Conservation (phyloP, 2,888 invertebrate genomes). For the Eristalinus sepulchralis region DNA sequence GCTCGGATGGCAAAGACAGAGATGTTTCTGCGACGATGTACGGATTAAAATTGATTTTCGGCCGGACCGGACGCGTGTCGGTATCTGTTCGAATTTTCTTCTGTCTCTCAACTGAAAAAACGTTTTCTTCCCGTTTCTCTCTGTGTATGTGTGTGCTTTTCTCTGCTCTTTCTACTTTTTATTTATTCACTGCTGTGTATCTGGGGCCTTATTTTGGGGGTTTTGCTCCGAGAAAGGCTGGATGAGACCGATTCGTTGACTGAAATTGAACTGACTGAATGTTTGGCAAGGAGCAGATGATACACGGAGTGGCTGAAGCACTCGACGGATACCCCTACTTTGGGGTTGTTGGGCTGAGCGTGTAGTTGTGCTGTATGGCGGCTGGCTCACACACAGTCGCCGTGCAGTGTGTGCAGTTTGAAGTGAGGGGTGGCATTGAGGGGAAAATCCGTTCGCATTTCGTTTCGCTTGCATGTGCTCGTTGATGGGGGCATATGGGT, state of each 20-base stretch:
- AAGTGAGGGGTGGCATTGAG: conserved; percentile 13
- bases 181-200: conserved; percentile 31
- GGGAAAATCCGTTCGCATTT: conserved; percentile 10
- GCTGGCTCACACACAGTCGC: conserved; percentile 20
- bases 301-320: conserved; percentile 68
- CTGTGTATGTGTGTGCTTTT: conserved; percentile 18
- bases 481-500: conserved; percentile 11
- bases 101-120: neutral
- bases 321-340: conserved; percentile 51
- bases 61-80: conserved; percentile 29
- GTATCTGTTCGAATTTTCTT: neutral
- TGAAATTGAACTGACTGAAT: conserved; percentile 71
- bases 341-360: conserved; percentile 4
- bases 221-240: conserved; percentile 32
- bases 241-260: conserved; percentile 68
- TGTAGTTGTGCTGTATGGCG: neutral
- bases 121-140: neutral
- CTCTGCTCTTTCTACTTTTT: conserved; percentile 6
- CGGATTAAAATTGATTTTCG: conserved; percentile 11
- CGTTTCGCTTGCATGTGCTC: neutral
- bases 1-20: neutral
- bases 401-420: conserved; percentile 13
- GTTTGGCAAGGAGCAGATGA: conserved; percentile 79
- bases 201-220: conserved; percentile 16
- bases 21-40: conserved; percentile 22